A percentile compares a stretch with the other conserved stretches of the same genome.
phyloP scores from a whole-genome alignment of 1,140 invertebrate species.

The Pristionchus pacificus region DNA sequence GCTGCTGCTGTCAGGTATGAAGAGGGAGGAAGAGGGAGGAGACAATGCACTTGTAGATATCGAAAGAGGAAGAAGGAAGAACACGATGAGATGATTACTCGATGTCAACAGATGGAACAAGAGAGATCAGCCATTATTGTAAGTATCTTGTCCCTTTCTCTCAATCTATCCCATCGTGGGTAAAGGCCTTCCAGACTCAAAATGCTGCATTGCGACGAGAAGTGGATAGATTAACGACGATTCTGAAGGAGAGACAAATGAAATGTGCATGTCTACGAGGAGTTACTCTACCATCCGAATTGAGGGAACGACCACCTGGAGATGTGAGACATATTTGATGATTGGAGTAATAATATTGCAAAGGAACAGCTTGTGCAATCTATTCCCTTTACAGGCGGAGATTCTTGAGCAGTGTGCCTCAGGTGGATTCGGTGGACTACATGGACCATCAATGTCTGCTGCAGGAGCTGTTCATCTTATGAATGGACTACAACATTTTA shows the following conservation, averaged over 20 bases:
- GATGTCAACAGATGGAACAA: slow-evolving; percentile 36
- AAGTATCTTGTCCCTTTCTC: slow-evolving; percentile 8
- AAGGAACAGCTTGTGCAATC: no score
- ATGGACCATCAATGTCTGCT: neutral
- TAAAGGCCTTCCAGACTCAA: slow-evolving; percentile 34
- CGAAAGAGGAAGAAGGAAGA: slow-evolving; percentile 42
- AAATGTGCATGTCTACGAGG: slow-evolving; percentile 31
- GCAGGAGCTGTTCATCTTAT: no score
- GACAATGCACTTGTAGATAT: slow-evolving; percentile 8
- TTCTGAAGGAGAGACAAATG: slow-evolving; percentile 30
- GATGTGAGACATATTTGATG: no score
- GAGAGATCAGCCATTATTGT: slow-evolving; percentile 32
- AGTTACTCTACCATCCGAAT: neutral
- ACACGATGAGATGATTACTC: slow-evolving; percentile 38
- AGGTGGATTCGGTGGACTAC: neutral
- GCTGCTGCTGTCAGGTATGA: slow-evolving; percentile 37
- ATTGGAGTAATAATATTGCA: no score
- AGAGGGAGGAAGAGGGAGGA: slow-evolving; percentile 36
- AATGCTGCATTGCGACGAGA: slow-evolving; percentile 36
- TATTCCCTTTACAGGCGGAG: no score
- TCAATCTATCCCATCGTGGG: slow-evolving; percentile 17
- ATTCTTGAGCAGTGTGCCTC: no score
- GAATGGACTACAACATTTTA: neutral
- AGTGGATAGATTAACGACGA: slow-evolving; percentile 34
- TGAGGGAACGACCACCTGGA: neutral